Base-by-base conservation (phyloP, 2,797 vertebrate species). In the Coranthus polyacanthus region DNA sequence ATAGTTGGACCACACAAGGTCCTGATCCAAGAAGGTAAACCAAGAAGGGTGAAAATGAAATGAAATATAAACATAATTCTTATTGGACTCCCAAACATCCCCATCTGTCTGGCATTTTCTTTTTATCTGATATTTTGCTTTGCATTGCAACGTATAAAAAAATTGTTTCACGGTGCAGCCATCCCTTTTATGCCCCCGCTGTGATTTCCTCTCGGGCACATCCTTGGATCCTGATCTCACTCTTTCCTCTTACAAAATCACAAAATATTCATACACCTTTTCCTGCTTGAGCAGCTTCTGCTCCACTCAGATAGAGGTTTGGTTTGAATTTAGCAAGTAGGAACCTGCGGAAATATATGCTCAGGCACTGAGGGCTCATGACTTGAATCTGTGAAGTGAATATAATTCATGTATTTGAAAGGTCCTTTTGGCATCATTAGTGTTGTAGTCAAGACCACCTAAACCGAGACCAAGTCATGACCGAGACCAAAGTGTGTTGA, bases 141-240 rank as follows among this genome's bases (percentile, higher is more conserved):
- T 55, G 20, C 11, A 54, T 16, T 39, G 3, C 45, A 60, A 24
- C 11, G 12, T 21, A 15, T 39, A 54, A 77, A 43, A 54, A 56
- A 38, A 45, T 26, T 58, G 22, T 1, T 54, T 63, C 39, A 2
- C 32, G 42, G 45, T 62, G 44, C 50, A 64, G n/a, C 42, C 41
- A 16, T 57, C 38, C 20, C 3, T 64, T 64, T 79, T 54, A 66
- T 56, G 34, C 76, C 24, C 63, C 21, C 36, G 26, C 39, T 58
- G 56, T 39, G 37, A 54, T 58, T 77, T 63, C 37, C 39, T 45
- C 61, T 44, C 54, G 50, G 62, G 44, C 29, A 10, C 72, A 67
- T 68, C 53, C 39, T 60, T 54, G 38, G 22, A 55, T 68, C 24
- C 41, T 55, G 15, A 20, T 51, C 44, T 67, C 32, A 17, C 43